phyloP scores from a whole-genome alignment of 2,113 vertebrate species.

The Heloderma charlesbogerti region DNA sequence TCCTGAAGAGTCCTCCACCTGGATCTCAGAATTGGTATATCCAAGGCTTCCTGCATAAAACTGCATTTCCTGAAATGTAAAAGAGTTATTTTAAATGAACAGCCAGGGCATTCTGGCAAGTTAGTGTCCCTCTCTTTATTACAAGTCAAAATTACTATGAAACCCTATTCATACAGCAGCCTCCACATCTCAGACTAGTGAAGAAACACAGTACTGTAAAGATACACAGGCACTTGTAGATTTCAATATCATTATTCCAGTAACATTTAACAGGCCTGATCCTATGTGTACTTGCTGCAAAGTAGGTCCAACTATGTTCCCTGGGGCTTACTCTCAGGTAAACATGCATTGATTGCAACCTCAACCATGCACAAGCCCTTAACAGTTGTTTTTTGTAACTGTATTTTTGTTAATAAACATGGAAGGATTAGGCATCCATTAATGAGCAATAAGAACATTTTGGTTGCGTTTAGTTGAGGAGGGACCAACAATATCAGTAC shows the following conservation, averaged over 20 bases:
- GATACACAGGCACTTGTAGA: not conserved
- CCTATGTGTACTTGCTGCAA: not conserved
- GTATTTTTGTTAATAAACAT: conserved; percentile 17
- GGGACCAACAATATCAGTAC: not conserved
- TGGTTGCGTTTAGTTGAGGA: not conserved
- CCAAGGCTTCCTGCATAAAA: conserved; percentile 79
- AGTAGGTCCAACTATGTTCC: not conserved
- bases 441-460: not conserved
- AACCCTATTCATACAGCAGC: not conserved
- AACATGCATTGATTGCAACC: not conserved
- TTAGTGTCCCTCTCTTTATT: not conserved
- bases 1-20: conserved; percentile 74
- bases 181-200: not conserved
- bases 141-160: not conserved
- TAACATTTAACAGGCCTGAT: not conserved
- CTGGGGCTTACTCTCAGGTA: not conserved
- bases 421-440: not conserved
- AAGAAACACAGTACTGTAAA: not conserved
- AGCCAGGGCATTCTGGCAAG: conserved; percentile 1
- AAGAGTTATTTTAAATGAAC: not conserved
- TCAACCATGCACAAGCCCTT: not conserved
- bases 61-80: conserved; percentile 77
- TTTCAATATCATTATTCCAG: not conserved
- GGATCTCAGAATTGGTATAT: conserved; percentile 82
- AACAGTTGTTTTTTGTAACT: not conserved